Conservation (phyloP, 2,888 invertebrate genomes). For the Rutpela maculata region DNA sequence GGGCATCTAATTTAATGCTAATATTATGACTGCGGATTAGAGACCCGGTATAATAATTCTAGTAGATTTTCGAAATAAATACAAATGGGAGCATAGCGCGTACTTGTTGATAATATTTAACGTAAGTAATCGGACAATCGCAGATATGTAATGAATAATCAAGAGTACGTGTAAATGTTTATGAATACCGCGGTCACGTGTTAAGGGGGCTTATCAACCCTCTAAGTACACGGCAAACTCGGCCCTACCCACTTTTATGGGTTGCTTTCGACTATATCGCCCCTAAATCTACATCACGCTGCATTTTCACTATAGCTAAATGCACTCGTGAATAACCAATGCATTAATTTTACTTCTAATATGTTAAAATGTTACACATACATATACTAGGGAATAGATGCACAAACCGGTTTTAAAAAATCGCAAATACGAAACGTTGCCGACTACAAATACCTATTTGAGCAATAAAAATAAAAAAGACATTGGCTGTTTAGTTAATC, state of each 20-base stretch:
- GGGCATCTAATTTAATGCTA: too few species aligned
- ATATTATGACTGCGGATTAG: too few species aligned
- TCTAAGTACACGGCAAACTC: constrained; percentile 13
- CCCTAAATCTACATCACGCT: constrained; percentile 26
- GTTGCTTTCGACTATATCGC: constrained; percentile 23
- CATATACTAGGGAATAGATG: too few species aligned
- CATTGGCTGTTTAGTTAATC: too few species aligned
- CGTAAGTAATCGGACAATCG: constrained; percentile 17
- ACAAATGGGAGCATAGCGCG: too few species aligned
- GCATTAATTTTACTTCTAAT: background rate
- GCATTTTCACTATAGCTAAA: constrained; percentile 15
- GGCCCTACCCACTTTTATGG: constrained; percentile 19
- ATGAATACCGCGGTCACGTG: constrained; percentile 35
- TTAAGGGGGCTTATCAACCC: constrained; percentile 33
- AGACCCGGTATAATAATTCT: background rate
- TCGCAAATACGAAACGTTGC: too few species aligned
- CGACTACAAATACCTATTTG: too few species aligned
- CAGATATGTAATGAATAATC: constrained; percentile 26
- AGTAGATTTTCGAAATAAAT: background rate
- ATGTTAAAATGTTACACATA: background rate
- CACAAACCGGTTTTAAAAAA: too few species aligned
- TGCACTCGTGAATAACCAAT: constrained; percentile 11
- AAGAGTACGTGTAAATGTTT: constrained; percentile 36
- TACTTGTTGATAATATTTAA: constrained; percentile 31
- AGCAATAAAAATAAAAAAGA: too few species aligned